These are phyloP conservation scores for Sorex fumeus DNA, from an alignment of 2,113 vertebrate genomes.

Conservation along the genomic window DNA sequence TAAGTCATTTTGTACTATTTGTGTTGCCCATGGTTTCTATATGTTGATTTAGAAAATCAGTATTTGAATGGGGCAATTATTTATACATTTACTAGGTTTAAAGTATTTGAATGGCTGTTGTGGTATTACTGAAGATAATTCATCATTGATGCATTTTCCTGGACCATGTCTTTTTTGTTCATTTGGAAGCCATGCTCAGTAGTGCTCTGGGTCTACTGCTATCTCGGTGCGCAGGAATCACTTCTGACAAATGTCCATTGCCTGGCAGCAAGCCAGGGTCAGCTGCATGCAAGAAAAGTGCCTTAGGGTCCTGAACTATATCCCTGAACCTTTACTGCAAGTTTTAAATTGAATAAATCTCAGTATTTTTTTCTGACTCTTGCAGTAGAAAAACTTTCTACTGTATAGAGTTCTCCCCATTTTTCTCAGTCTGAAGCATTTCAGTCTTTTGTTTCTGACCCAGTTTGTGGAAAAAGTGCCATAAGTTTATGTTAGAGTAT, in stretches of 20 bases:
- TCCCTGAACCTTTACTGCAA: not conserved
- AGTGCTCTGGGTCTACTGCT: too few relatives aligned
- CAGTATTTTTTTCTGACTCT: constrained; percentile 34
- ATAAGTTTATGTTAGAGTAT: constrained; percentile 3
- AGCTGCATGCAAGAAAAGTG: too few relatives aligned
- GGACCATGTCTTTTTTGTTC: too few relatives aligned
- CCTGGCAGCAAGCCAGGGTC: too few relatives aligned
- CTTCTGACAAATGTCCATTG: too few relatives aligned
- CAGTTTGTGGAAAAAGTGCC: not conserved
- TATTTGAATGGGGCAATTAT: not conserved
- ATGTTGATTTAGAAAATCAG: not conserved
- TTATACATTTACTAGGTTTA: constrained; percentile 34
- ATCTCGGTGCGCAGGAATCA: too few relatives aligned
- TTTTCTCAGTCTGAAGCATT: not conserved
- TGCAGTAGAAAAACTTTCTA: not conserved
- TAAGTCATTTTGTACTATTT: not conserved
- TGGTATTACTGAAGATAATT: not conserved
- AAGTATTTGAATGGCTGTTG: not conserved
- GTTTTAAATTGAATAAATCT: constrained; percentile 27
- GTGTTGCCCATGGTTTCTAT: not conserved
- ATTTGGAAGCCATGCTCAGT: too few relatives aligned
- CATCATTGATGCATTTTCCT: too few relatives aligned
- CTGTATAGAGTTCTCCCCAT: not conserved
- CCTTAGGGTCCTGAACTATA: too few relatives aligned
- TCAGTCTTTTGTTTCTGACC: constrained; percentile 45